Evolutionary conservation across 2,888 invertebrate genomes (phyloP), one percentile per base, ranked within the genome.

Genomic region (Diplolepis rosae): DNA sequence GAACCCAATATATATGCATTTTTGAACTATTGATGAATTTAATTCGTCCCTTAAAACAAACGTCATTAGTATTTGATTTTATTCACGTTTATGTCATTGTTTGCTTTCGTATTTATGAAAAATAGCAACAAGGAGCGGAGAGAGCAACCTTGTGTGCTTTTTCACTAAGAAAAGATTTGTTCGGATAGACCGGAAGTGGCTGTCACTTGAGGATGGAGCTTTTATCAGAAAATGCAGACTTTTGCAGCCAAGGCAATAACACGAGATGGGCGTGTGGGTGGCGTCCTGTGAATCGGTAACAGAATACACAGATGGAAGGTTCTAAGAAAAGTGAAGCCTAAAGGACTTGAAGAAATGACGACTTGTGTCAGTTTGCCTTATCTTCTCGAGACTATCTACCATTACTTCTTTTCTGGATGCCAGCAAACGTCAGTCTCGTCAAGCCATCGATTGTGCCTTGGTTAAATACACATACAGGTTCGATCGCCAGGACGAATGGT

Each of bases 291-390:
- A 56, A 56, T 56, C 24, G 22, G 82, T 84, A 84, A 84, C 82
- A 81, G 83, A 84, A 84, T 83, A 80, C 80, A 84, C 80, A 82
- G 83, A 82, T 81, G 81, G 78, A 81, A 83, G 82, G 74, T 74
- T 77, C 76, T 69, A 30, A 76, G 77, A 79, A 70, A 79, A 79
- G 78, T 77, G 77, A 73, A 74, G 77, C 76, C 75, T 72, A 76
- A 71, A 70, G 73, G 72, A 65, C 74, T 76, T 45, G 80, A 79
- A 72, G 79, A 83, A 80, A 80, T 82, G 82, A 84, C 80, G 82
- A 80, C 81, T 83, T 77, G 81, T 78, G 82, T 83, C 84, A 82
- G 82, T 77, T 77, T 72, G 75, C 50, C 81, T 84, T 85, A 84
- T 86, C 84, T 83, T 69, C 65, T 51, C 81, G 77, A 72, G 74